These are phyloP conservation scores for Psittacula cyanocephala DNA, from an alignment of 2,113 vertebrate genomes.

Conservation along the genomic window DNA sequence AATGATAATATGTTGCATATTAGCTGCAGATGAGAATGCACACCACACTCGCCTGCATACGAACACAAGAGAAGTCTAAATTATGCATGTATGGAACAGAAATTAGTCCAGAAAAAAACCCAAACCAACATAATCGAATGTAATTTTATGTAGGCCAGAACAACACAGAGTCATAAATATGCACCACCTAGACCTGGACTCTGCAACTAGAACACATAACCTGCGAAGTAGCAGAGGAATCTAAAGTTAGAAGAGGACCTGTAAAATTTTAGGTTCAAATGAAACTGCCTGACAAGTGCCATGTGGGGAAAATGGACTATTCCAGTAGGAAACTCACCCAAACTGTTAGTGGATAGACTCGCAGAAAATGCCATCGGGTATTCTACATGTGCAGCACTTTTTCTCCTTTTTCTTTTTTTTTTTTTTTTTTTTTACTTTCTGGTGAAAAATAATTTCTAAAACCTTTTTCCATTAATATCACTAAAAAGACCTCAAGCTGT, in stretches of 20 bases:
- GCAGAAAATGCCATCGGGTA: not conserved
- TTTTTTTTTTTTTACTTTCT: conserved; percentile 3
- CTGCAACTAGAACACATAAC: not conserved
- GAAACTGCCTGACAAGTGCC: not conserved
- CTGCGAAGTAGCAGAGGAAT: not conserved
- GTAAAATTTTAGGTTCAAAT: not conserved
- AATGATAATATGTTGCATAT: not conserved
- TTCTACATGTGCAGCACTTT: not conserved
- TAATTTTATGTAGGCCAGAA: not conserved
- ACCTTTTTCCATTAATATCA: not conserved
- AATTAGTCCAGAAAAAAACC: not conserved
- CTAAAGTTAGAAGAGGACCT: not conserved
- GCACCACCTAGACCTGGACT: not conserved
- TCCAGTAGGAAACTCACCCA: not conserved
- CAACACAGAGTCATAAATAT: not conserved
- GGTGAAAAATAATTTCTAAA: not conserved
- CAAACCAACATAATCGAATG: not conserved
- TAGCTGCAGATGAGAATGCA: not conserved
- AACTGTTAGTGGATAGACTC: not conserved
- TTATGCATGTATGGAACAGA: not conserved
- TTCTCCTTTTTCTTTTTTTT: not conserved
- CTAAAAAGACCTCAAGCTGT: not conserved
- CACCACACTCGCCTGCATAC: not conserved
- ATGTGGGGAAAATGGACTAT: not conserved
- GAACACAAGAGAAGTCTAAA: not conserved